Base-by-base conservation (phyloP, 1,140 invertebrate genomes). In the Proctacanthus coquilletti region DNA sequence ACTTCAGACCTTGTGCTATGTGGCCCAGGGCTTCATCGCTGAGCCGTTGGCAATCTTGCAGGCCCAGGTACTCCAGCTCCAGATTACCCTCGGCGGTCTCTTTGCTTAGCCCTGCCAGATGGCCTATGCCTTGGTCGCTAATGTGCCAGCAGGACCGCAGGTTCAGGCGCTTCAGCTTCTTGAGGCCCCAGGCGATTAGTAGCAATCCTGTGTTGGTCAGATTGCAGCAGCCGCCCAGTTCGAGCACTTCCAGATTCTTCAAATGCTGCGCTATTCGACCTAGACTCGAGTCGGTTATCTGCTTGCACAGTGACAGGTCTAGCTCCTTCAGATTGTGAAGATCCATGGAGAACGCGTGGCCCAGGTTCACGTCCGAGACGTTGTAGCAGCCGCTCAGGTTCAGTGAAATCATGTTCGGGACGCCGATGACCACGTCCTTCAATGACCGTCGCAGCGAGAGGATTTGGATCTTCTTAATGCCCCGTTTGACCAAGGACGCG, bases 351-450 rank as follows among this genome's bases (percentile, higher is more conserved):
- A 94, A 80, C 1, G 86, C 87, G 45, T 81, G 80, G 5, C 73
- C 75, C 23, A 95, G 62, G n/a, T 81, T 81, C 6, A 70, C 59
- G 52, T 83, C 77, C 17, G 84, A 87, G 17, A 96, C 75, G 57
- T 87, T 92, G 64, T 86, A 95, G 60, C 89, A 95, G 9, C 91
- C 91, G 49, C 82, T 87, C 4, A 95, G 64, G 51, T 88, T 93
- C 32, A 96, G 68, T 17, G 84, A 80, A 46, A 85, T 83, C 19
- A 95, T 61, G 46, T 85, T 81, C 4, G 85, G 84, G 18, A 96
- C 72, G 6, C 85, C 82, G 20, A 75, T 71, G 15, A 93, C 74
- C 14, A 94, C 80, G 53, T 94, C 88, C 42, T 83, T 69, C 14
- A 94, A 64, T n/a, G 81, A 81, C 31, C 84, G 65, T 29, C 82